Evolutionary conservation across 2,888 invertebrate species (phyloP), one percentile per base, ranked within the genome.

Genomic region (Patella caerulea): DNA sequence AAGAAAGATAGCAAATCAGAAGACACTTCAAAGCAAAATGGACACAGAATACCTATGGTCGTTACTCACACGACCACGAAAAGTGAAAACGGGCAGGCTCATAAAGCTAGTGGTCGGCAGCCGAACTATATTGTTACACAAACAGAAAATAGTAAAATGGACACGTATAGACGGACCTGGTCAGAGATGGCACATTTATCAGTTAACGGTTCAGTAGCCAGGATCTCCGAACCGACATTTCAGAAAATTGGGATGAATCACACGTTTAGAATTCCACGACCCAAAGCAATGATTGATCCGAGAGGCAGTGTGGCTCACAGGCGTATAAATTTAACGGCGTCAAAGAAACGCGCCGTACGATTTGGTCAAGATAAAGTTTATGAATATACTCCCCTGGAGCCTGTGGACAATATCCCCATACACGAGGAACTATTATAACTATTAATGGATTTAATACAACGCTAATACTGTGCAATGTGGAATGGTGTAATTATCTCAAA

Each of bases 321-420:
- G 65, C 9, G 24, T 19, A 65, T 65, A 24, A 65, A 65, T 15
- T 24, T 65, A 24, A 19, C 65, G 19, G 65, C 65, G 19, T 65
- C 65, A 24, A 65, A 65, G 24, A 65, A 65, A 65, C 65, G 65
- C 17, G 65, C 19, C 3, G 65, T 65, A 12, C 19, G 19, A 65
- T 65, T 65, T 65, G 65, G 65, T 24, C 65, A 65, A 65, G 65
- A 65, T 65, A 65, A 65, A 24, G 65, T 65, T 11, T 65, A 65
- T 15, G 65, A 65, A 24, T 65, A 65, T 65, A 65, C 65, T 65
- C 65, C 65, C 11, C 65, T 24, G 24, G 65, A 65, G 7, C 65
- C 65, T 3, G 19, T 65, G 19, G 24, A 65, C 24, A 19, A 65
- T 65, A 24, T 24, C 24, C 65, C 65, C 24, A 65, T 65, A 12